Percentiles rank a stretch among this genome's conserved stretches.
phyloP scores from a whole-genome alignment of 2,113 vertebrate genomes.

The Colius striatus region DNA sequence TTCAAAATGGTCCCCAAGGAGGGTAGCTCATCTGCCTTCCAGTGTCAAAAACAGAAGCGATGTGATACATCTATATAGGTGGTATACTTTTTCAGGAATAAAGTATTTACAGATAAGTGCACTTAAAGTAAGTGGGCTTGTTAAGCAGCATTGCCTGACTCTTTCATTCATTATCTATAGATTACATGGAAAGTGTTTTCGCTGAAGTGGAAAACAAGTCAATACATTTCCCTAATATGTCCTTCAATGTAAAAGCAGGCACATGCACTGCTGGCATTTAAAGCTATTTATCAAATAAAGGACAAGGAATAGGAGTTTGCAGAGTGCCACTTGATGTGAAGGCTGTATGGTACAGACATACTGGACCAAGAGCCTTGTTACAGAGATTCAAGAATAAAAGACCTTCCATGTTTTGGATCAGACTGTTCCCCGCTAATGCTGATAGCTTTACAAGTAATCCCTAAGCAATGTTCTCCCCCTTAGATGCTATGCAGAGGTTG shows the following conservation, averaged over 20 bases:
- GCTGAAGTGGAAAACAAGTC: neutral
- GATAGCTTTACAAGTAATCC: neutral
- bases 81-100: neutral
- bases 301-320: neutral
- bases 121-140: slow-evolving; percentile 9
- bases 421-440: neutral
- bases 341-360: neutral
- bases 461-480: neutral
- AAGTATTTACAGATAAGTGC: slow-evolving; percentile 28
- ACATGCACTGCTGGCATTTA: neutral
- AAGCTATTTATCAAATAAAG: neutral
- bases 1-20: slow-evolving; percentile 8
- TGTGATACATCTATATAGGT: neutral
- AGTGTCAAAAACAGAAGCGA: neutral
- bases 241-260: neutral
- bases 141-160: slow-evolving; percentile 1
- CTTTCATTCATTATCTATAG: neutral
- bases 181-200: neutral
- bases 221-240: neutral
- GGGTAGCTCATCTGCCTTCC: neutral
- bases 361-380: neutral
- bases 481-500: neutral
- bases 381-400: neutral
- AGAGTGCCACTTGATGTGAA: neutral
- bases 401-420: neutral